Evolutionary conservation across 1,140 invertebrate genomes (phyloP), one percentile per base, ranked within the genome.

Genomic region (Lordiphosa collinella): DNA sequence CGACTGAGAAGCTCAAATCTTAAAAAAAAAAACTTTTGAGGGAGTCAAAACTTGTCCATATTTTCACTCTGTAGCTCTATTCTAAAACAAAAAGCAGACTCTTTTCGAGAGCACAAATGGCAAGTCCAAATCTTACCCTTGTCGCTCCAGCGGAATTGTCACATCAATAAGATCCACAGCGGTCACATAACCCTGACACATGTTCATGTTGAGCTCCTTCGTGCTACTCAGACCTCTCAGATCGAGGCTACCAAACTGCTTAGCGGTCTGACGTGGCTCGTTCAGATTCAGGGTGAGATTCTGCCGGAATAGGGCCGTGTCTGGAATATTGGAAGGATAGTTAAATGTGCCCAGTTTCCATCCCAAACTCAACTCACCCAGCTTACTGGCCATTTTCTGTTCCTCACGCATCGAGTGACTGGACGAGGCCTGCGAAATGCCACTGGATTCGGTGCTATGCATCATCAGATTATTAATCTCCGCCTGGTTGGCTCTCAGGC

Each of bases 61-160:
- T n/a, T n/a, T n/a, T n/a, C n/a, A n/a, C n/a, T n/a, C n/a, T n/a
- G n/a, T n/a, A n/a, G n/a, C n/a, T n/a, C n/a, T n/a, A n/a, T n/a
- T n/a, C n/a, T n/a, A n/a, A n/a, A n/a, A n/a, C n/a, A n/a, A n/a
- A n/a, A n/a, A n/a, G n/a, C n/a, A n/a, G n/a, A n/a, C n/a, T n/a
- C n/a, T n/a, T n/a, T n/a, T n/a, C n/a, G n/a, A n/a, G n/a, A n/a
- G n/a, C n/a, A n/a, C n/a, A n/a, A n/a, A n/a, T n/a, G n/a, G n/a
- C n/a, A n/a, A n/a, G n/a, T n/a, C n/a, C n/a, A n/a, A 1, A 16
- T 18, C 61, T 49, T 90, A 96, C 96, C 94, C 94, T 91, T 97
- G 96, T 87, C 94, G 93, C 88, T 96, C 95, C 48, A 97, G 90
- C 38, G 95, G 94, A 67, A 96, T 90, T 59, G 93, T 91, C 2